Conservation (phyloP, 2,888 invertebrate species). For the Megaustenia siamemsis region DNA sequence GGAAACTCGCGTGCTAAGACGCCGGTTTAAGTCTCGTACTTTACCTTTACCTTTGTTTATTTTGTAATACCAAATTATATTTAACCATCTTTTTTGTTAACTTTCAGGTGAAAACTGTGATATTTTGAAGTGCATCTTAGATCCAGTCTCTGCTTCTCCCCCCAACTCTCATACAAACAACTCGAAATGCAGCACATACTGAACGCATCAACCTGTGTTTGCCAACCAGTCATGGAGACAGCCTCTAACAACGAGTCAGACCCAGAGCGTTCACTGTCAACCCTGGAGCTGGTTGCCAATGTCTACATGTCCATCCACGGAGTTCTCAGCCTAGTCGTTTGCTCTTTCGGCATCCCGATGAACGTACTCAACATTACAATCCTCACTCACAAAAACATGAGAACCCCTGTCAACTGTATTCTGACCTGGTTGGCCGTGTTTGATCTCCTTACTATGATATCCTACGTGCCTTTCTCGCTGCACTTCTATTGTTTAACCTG, state of each 20-base stretch:
- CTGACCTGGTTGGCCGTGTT: slow-evolving; percentile 91
- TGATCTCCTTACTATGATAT: slow-evolving; percentile 94
- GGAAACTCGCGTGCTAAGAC: too few species aligned
- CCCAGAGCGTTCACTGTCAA: background rate
- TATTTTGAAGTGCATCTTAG: too few species aligned
- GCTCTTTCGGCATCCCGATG: slow-evolving; percentile 92
- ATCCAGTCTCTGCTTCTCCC: too few species aligned
- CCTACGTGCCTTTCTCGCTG: slow-evolving; percentile 93
- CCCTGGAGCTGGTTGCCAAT: slow-evolving; percentile 57
- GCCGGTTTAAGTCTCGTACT: too few species aligned
- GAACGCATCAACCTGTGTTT: background rate
- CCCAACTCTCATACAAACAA: too few species aligned
- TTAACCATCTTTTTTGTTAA: too few species aligned
- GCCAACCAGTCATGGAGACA: background rate
- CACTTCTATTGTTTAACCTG: slow-evolving; percentile 81
- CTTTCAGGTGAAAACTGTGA: too few species aligned
- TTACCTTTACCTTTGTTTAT: too few species aligned
- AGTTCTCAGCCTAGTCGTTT: slow-evolving; percentile 90
- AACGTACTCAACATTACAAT: slow-evolving; percentile 94
- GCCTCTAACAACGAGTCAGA: background rate
- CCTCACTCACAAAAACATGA: slow-evolving; percentile 90
- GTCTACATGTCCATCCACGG: slow-evolving; percentile 85
- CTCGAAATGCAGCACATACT: background rate
- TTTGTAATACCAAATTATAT: too few species aligned
- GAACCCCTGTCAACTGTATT: slow-evolving; percentile 92